Evolutionary conservation across 2,797 vertebrate species (phyloP).

Genomic region (Hydrolagus colliei): DNA sequence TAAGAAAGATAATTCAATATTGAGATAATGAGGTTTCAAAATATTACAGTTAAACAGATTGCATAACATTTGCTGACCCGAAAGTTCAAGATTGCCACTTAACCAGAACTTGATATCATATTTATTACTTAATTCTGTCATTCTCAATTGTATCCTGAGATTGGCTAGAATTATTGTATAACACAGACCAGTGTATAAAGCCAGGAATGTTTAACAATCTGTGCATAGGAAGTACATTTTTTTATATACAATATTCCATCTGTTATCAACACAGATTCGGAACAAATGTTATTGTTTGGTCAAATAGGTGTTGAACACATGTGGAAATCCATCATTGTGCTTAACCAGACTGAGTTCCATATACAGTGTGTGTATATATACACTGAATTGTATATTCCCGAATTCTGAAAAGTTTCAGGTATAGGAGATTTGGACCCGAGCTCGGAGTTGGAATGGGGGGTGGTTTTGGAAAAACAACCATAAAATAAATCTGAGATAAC

Average conservation of each 20-base stretch:
- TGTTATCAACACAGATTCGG: no score
- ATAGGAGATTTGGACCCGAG: no score
- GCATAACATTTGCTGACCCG: slow-evolving; percentile 10
- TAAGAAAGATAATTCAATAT: slow-evolving; percentile 8
- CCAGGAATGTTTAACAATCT: slow-evolving; percentile 2
- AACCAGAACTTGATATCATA: neutral
- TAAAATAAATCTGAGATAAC: neutral
- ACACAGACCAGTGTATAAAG: neutral
- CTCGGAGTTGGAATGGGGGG: no score
- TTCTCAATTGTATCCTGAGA: neutral
- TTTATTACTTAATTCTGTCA: neutral
- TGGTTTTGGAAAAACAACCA: no score
- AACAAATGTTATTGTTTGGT: no score
- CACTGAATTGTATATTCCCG: no score
- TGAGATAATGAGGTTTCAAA: slow-evolving; percentile 22
- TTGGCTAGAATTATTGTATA: slow-evolving; percentile 9
- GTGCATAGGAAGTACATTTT: neutral
- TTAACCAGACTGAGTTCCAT: no score
- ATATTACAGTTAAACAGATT: slow-evolving; percentile 27
- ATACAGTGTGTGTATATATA: no score
- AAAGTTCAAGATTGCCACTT: slow-evolving; percentile 1
- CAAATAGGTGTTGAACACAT: no score
- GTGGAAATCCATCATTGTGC: no score
- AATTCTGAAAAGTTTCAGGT: no score
- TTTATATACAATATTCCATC: no score